These are phyloP conservation scores for Hypolimnas misippus DNA, from an alignment of 2,888 invertebrate genomes.

Conservation along the genomic window DNA sequence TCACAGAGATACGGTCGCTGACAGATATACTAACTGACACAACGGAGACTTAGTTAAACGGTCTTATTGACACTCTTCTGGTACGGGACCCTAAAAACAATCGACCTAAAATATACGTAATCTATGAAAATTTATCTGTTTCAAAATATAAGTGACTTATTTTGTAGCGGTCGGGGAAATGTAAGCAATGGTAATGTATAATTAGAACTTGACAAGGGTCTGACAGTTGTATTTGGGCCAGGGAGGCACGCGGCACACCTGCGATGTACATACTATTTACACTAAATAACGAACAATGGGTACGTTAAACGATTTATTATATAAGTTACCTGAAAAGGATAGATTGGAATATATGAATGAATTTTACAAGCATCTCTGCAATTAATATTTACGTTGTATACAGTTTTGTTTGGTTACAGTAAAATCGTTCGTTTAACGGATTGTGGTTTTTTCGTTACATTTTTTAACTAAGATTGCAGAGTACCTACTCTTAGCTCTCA, in stretches of 20 bases:
- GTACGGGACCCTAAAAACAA: too few species aligned
- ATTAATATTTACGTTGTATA: too few species aligned
- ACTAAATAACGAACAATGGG: conserved; percentile 32
- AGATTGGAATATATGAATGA: not conserved
- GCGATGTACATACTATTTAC: conserved; percentile 34
- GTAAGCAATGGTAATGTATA: conserved; percentile 79
- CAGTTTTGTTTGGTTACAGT: too few species aligned
- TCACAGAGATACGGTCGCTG: too few species aligned
- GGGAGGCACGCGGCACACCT: conserved; percentile 32
- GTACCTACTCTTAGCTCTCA: too few species aligned
- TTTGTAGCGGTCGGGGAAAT: conserved; percentile 57
- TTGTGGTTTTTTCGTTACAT: too few species aligned
- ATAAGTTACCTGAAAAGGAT: conserved; percentile 4
- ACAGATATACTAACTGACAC: too few species aligned
- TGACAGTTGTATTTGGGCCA: conserved; percentile 76
- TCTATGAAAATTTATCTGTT: conserved; percentile 21
- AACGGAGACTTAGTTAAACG: too few species aligned
- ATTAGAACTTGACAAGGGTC: conserved; percentile 80
- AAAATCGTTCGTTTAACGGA: too few species aligned
- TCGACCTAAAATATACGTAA: too few species aligned
- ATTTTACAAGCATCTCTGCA: not conserved
- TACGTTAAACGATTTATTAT: conserved; percentile 35
- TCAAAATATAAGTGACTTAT: conserved; percentile 54
- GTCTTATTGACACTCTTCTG: too few species aligned
- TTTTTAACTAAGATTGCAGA: too few species aligned